Base-by-base conservation (phyloP, 2,113 vertebrate genomes). In the Geococcyx californianus region DNA sequence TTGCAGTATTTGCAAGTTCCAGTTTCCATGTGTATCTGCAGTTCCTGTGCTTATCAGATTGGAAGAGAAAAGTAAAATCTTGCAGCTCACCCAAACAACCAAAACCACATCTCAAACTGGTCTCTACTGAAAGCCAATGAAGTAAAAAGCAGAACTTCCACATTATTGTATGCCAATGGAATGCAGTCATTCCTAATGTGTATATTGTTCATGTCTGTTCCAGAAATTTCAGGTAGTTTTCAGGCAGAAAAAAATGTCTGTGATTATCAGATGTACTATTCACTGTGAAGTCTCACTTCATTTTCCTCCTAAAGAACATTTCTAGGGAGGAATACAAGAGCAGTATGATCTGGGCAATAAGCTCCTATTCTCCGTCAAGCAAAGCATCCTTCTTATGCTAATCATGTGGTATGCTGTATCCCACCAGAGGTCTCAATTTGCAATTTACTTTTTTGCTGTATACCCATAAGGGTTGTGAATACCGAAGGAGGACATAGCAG, bases 161-260 rank as follows among this genome's bases (percentile, higher is more conserved):
- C 5, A 11, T 29, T 81, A 85, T 91, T 85, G 40, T 82, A 88
- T 77, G 44, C 14, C 18, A 68, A 29, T 80, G 49, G 60, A 55
- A 67, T 45, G 31, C 60, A 40, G 33, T 47, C 70, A 78, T 58
- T 83, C 34, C 33, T 62, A 89, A 78, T 28, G 24, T 28, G 72
- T 77, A 29, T 6, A 45, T 24, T 88, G 58, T 69, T 86, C 2
- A 0, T 75, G 47, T 36, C 74, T 84, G 76, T 74, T 93, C 72
- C 56, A 86, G 44, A 96, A 90, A 85, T 58, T 85, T 86, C 56
- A 67, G 42, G 88, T 93, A 34, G 28, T 77, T 88, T 93, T 76
- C 68, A 86, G 58, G 26, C 21, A 75, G 33, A 40, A 76, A 77
- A 79, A 81, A 34, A 23, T 0, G 9, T 47, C 84, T 74, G 6